Conservation (phyloP, 2,888 invertebrate genomes). For the Trissolcus brochymenae region DNA sequence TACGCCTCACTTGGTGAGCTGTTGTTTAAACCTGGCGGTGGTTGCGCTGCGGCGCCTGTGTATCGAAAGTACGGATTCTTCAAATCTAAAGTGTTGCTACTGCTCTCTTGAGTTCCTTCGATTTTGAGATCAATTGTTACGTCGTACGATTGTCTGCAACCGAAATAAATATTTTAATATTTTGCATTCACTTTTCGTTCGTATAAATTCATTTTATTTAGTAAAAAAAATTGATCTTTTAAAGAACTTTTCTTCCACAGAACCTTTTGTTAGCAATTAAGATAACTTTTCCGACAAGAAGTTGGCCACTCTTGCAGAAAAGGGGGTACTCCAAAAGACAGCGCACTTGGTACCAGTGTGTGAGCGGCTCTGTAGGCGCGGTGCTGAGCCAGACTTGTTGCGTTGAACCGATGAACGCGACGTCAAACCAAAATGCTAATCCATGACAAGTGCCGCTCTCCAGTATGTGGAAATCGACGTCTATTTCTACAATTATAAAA, state of each 20-base stretch:
- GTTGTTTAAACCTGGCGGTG: constrained; percentile 93
- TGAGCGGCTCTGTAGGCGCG: constrained; percentile 97
- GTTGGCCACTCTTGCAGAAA: constrained; percentile 95
- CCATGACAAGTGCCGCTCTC: constrained; percentile 98
- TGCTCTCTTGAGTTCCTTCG: constrained; percentile 89
- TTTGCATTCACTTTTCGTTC: neutral
- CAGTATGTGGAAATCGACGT: constrained; percentile 92
- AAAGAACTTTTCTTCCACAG: neutral
- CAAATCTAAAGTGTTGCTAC: constrained; percentile 94
- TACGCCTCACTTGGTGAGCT: constrained; percentile 96
- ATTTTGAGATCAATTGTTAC: constrained; percentile 96
- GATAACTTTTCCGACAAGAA: constrained; percentile 90
- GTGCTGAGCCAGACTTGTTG: constrained; percentile 98
- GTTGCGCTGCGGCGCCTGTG: constrained; percentile 93
- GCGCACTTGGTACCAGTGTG: constrained; percentile 99
- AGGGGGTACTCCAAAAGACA: constrained; percentile 96
- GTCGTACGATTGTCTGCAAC: constrained; percentile 94
- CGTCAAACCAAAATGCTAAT: constrained; percentile 99
- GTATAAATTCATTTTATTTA: neutral
- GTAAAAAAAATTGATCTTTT: neutral
- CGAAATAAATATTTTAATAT: neutral
- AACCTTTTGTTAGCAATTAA: constrained; percentile 94
- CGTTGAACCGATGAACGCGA: constrained; percentile 93
- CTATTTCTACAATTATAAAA: constrained; percentile 84
- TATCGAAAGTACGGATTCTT: constrained; percentile 99